Base-by-base conservation (phyloP, 2,888 invertebrate species). In the Eucera pruinosa region DNA sequence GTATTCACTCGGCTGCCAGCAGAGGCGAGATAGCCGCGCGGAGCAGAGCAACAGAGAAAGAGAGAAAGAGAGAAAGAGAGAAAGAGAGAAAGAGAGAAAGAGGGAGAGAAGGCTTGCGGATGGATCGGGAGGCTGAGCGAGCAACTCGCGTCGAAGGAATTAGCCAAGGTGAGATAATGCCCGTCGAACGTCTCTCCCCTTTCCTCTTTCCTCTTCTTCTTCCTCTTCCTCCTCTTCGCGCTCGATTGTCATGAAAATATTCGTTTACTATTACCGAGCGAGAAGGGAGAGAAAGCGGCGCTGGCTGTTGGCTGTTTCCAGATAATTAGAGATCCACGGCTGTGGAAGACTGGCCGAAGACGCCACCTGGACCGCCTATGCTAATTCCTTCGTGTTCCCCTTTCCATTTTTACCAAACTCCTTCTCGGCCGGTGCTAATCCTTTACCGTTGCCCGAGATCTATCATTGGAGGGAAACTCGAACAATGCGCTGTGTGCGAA, bases 241-340 rank as follows among this genome's bases (percentile, higher is more conserved):
- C 43, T 55, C 88, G 83, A 89, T 90, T 90, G 90, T 90, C 89
- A 90, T 89, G 90, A 89, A 89, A 90, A 90, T 83, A 78, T 88
- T 87, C 80, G 87, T 85, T 86, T 84, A 85, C 84, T 85, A 87
- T 36, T 86, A 83, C 82, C 77, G 65, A 20, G 30, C n/a, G n/a
- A 33, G 36, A 52, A 60, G 50, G 47, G 43, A 2, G 48, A 39
- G 25, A 13, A 39, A 20, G 13, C 11, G 33, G 36, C 9, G 48
- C 23, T 20, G 52, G 39, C 30, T 36, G 18, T 60, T 75, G 60
- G 54, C 72, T 64, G 72, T 85, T 85, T 85, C 65, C 78, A 72
- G 78, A 80, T 85, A 85, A 85, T 85, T 84, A 79, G 84, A 81
- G 78, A 84, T 84, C 71, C 69, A 72, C 83, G 75, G 60, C 61